Evolutionary conservation across 2,888 invertebrate genomes (phyloP).

Genomic region (Caenorhabditis afra): DNA sequence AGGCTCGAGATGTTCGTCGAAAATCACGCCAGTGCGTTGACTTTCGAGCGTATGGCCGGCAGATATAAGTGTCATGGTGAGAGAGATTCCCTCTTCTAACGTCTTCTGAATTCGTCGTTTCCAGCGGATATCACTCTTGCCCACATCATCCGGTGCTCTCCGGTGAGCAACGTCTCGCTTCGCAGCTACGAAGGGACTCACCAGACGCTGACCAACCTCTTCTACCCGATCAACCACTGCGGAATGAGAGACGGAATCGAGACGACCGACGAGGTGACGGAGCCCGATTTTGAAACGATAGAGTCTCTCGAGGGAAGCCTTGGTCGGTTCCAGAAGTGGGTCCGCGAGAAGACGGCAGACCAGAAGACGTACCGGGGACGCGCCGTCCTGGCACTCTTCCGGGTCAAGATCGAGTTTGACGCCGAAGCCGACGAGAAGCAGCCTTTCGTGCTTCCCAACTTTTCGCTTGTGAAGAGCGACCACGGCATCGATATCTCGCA

Average conservation of each 20-base stretch:
- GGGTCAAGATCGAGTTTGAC: conserved; percentile 10
- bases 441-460: background rate
- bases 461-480: conserved; percentile 13
- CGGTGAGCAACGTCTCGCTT: conserved; percentile 12
- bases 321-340: too few relatives aligned
- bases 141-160: conserved; percentile 40
- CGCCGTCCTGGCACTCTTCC: conserved; percentile 17
- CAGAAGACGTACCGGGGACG: conserved; percentile 16
- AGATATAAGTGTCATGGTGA: conserved; percentile 16
- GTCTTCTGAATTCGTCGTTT: background rate
- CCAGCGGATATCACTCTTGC: conserved; percentile 29
- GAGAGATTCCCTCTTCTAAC: conserved; percentile 1
- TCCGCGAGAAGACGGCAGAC: background rate
- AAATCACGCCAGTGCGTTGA: background rate
- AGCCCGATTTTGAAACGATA: background rate
- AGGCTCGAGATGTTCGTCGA: conserved; percentile 15
- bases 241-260: conserved; percentile 21
- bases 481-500: conserved; percentile 23
- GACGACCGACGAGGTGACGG: background rate
- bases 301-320: background rate
- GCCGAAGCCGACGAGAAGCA: background rate
- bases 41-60: background rate
- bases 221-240: conserved; percentile 1
- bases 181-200: conserved; percentile 33
- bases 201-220: conserved; percentile 33